A percentile compares a stretch with the other conserved stretches of the same genome.
Conservation (phyloP, 1,140 invertebrate species). For the Aphis craccivora region DNA sequence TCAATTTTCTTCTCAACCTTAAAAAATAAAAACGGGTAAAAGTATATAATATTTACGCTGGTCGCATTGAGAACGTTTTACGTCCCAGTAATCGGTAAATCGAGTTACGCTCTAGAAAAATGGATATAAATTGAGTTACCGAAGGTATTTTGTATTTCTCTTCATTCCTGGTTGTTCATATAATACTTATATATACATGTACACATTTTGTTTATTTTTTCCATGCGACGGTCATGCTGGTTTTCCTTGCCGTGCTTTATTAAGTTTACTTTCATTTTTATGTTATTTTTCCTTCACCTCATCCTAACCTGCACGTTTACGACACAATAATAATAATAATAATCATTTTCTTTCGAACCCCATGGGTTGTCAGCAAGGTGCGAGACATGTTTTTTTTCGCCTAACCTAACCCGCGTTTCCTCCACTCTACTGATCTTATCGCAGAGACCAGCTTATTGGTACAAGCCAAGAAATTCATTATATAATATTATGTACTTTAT, state of each 20-base stretch:
- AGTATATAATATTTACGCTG: constrained; percentile 54
- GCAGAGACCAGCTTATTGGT: neutral
- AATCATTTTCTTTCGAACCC: constrained; percentile 8
- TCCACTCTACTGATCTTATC: neutral
- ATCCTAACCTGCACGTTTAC: constrained; percentile 19
- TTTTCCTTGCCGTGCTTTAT: constrained; percentile 20
- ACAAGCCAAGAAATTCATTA: neutral
- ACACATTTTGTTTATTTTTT: constrained; percentile 47
- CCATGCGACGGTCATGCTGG: constrained; percentile 42
- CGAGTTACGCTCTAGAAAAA: constrained; percentile 55
- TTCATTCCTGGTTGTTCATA: constrained; percentile 23
- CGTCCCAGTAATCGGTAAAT: constrained; percentile 52
- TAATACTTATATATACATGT: neutral
- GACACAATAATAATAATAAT: neutral
- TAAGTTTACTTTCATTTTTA: constrained; percentile 50
- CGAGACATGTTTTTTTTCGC: neutral
- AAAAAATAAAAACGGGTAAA: constrained; percentile 25
- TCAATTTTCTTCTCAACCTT: constrained; percentile 44
- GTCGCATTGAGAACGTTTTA: constrained; percentile 50
- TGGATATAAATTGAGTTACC: constrained; percentile 53
- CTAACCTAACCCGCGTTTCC: neutral
- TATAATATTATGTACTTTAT: neutral
- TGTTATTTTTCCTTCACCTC: constrained; percentile 33
- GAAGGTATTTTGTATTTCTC: constrained; percentile 54
- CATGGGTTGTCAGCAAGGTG: neutral